Conservation (phyloP, 2,113 vertebrate genomes). For the Heterotilapia buettikoferi region DNA sequence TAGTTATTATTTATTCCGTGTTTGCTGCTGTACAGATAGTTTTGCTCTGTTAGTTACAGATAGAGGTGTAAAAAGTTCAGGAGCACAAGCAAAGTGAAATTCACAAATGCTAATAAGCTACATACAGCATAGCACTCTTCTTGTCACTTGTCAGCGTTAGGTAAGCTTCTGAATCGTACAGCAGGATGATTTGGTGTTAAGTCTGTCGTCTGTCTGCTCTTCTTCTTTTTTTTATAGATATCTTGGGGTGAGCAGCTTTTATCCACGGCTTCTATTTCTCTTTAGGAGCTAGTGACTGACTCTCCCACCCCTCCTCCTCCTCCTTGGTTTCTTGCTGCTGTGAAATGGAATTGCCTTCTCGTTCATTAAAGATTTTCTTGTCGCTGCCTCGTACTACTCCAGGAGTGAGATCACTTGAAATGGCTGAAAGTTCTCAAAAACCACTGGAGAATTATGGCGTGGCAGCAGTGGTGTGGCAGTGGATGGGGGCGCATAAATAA, state of each 20-base stretch:
- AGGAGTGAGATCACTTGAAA: slow-evolving; percentile 51
- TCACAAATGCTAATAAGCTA: slow-evolving; percentile 46
- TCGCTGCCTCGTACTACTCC: slow-evolving; percentile 39
- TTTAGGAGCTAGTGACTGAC: slow-evolving; percentile 59
- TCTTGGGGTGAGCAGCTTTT: slow-evolving; percentile 63
- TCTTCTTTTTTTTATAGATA: slow-evolving; percentile 21
- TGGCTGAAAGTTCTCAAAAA: slow-evolving; percentile 57
- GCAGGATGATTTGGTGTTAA: slow-evolving; percentile 63
- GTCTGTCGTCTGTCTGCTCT: slow-evolving; percentile 61
- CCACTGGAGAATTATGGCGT: slow-evolving; percentile 26
- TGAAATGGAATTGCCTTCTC: slow-evolving; percentile 74
- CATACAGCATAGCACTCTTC: background rate
- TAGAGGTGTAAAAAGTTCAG: slow-evolving; percentile 19
- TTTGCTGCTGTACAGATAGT: background rate
- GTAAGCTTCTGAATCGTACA: slow-evolving; percentile 55
- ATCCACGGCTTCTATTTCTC: slow-evolving; percentile 61
- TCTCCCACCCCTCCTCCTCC: slow-evolving; percentile 36
- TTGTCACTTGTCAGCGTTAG: slow-evolving; percentile 49
- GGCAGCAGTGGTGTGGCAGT: background rate
- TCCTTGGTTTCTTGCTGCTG: slow-evolving; percentile 47
- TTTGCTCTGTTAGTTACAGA: slow-evolving; percentile 17
- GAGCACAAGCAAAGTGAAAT: slow-evolving; percentile 31
- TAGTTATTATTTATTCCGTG: background rate
- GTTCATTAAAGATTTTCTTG: slow-evolving; percentile 65
- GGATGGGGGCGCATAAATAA: slow-evolving; percentile 20